A percentile compares a stretch with the other conserved stretches of the same genome.
phyloP scores from a whole-genome alignment of 1,140 invertebrate genomes.

The Scaptodrosophila lebanonensis region DNA sequence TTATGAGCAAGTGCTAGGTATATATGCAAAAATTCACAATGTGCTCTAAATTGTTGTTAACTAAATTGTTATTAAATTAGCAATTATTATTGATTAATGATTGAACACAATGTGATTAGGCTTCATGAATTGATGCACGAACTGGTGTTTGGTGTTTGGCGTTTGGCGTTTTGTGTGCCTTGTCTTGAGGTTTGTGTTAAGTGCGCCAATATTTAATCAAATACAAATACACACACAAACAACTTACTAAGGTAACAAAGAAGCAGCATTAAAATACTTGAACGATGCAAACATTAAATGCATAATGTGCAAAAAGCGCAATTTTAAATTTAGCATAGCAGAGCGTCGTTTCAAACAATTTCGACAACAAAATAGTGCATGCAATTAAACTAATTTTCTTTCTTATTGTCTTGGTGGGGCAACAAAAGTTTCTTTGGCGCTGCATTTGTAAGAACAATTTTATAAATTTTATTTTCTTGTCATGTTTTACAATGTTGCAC shows the following conservation, averaged over 20 bases:
- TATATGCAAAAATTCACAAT: not conserved
- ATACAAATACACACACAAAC: conserved; percentile 59
- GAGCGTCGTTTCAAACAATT: conserved; percentile 41
- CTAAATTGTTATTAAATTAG: conserved; percentile 68
- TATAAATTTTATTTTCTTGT: conserved; percentile 44
- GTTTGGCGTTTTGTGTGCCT: not conserved
- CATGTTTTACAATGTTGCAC: conserved; percentile 75
- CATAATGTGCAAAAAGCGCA: conserved; percentile 69
- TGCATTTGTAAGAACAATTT: conserved; percentile 7
- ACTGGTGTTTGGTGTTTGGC: conserved; percentile 28
- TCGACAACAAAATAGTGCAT: conserved; percentile 41
- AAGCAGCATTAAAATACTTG: conserved; percentile 59
- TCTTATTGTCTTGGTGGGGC: conserved; percentile 5
- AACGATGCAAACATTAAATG: conserved; percentile 59
- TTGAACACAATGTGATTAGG: conserved; percentile 39
- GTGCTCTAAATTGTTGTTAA: conserved; percentile 41
- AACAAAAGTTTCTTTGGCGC: conserved; percentile 12
- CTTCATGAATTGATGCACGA: conserved; percentile 15
- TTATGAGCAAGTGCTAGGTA: conserved; percentile 53
- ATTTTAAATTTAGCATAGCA: conserved; percentile 59
- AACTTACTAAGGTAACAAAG: conserved; percentile 53
- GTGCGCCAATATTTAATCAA: conserved; percentile 37
- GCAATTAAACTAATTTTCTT: conserved; percentile 53
- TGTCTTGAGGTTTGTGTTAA: conserved; percentile 23
- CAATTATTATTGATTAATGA: conserved; percentile 62